phyloP scores from a whole-genome alignment of 1,140 invertebrate species.

The Saccostrea cuccullata region DNA sequence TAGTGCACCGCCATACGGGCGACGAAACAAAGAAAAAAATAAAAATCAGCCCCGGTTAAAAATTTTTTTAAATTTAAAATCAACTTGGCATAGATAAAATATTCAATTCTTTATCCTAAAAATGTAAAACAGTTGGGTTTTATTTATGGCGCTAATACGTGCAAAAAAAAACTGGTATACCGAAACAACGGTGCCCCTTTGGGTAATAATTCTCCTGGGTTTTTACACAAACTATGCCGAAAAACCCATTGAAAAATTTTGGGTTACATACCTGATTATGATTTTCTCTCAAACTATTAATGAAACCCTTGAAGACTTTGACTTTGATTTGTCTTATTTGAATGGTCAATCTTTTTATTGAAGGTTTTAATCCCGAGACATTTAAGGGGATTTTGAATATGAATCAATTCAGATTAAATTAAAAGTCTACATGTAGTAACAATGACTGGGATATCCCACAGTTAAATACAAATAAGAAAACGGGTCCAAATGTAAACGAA shows the following conservation, averaged over 20 bases:
- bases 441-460: slow-evolving; percentile 7
- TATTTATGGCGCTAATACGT: too few species aligned
- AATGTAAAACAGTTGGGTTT: too few species aligned
- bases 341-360: neutral
- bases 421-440: neutral
- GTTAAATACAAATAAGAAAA: neutral
- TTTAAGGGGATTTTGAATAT: neutral
- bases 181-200: too few species aligned
- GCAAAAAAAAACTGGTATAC: too few species aligned
- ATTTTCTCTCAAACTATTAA: neutral
- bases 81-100: too few species aligned
- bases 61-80: too few species aligned
- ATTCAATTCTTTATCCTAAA: too few species aligned
- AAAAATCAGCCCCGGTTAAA: too few species aligned
- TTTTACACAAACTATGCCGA: neutral
- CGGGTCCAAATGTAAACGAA: neutral
- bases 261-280: neutral
- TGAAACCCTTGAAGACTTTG: neutral
- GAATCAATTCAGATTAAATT: neutral
- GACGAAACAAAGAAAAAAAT: too few species aligned
- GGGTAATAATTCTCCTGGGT: neutral
- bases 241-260: neutral
- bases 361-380: neutral
- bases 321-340: too few species aligned
- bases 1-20: too few species aligned